Evolutionary conservation across 2,113 vertebrate genomes (phyloP).

Genomic region (Bos taurus): DNA sequence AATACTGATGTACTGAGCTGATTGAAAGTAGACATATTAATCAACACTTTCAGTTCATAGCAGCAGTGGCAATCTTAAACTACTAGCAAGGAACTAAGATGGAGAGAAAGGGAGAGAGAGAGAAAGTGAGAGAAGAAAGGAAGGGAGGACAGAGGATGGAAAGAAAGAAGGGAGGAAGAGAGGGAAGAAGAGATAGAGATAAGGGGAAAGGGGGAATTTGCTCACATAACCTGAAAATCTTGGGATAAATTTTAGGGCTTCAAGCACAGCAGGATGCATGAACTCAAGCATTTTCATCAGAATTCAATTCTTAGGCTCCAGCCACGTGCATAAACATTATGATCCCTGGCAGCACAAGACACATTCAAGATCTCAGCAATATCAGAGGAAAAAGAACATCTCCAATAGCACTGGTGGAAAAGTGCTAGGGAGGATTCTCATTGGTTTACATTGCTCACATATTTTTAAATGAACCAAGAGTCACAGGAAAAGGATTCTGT

Average conservation of each 20-base stretch:
- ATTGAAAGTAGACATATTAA: neutral
- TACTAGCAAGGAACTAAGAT: neutral
- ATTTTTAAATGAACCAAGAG: neutral
- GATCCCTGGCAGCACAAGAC: neutral
- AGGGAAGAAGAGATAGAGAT: too few species aligned
- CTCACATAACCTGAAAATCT: neutral
- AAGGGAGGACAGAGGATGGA: rapidly evolving
- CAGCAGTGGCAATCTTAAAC: neutral
- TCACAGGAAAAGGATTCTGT: neutral
- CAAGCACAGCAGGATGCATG: neutral
- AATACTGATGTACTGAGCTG: neutral
- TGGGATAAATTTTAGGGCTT: neutral
- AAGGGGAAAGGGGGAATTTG: neutral
- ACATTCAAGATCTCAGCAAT: neutral
- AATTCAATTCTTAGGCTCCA: neutral
- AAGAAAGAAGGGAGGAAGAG: rapidly evolving
- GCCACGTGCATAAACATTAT: neutral
- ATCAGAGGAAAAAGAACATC: neutral
- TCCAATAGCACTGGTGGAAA: neutral
- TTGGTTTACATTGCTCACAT: neutral
- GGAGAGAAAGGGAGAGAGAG: neutral
- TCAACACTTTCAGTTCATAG: neutral
- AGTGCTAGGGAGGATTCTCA: neutral
- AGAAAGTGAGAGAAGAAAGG: neutral
- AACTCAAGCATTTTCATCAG: neutral